A percentile compares a stretch with the other conserved stretches of the same genome.
These are phyloP conservation scores for Ibidorhyncha struthersii DNA, from an alignment of 2,113 vertebrate genomes.

Conservation along the genomic window DNA sequence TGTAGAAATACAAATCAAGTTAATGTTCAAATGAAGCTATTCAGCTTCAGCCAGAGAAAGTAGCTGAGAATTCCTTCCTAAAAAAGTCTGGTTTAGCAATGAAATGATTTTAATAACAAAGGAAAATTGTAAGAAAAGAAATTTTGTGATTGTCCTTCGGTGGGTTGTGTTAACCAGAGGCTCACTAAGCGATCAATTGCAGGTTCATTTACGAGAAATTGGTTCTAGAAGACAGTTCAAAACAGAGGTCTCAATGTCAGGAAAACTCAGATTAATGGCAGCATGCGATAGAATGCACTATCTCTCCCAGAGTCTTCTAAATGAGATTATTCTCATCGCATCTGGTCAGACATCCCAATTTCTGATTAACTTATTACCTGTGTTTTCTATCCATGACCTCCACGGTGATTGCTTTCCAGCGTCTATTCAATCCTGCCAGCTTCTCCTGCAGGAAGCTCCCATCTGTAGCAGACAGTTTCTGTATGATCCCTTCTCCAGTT, in stretches of 20 bases:
- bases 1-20: background rate
- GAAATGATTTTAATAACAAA: background rate
- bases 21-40: background rate
- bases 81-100: background rate
- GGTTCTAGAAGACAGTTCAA: background rate
- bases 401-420: constrained; percentile 77
- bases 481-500: constrained; percentile 85
- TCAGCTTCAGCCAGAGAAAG: background rate
- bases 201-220: background rate
- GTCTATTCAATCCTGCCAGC: constrained; percentile 79
- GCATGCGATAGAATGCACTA: background rate
- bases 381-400: constrained; percentile 81
- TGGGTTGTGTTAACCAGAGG: background rate
- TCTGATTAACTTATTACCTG: constrained; percentile 77
- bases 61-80: background rate
- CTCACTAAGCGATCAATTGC: background rate
- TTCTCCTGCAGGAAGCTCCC: constrained; percentile 88
- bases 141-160: background rate
- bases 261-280: background rate
- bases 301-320: background rate
- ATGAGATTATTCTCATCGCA: background rate
- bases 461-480: constrained; percentile 83
- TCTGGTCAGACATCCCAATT: background rate
- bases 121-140: background rate
- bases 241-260: background rate